Evolutionary conservation across 1,140 invertebrate species (phyloP), one percentile per base, ranked within the genome.

Genomic region (Aporrectodea caliginosa): DNA sequence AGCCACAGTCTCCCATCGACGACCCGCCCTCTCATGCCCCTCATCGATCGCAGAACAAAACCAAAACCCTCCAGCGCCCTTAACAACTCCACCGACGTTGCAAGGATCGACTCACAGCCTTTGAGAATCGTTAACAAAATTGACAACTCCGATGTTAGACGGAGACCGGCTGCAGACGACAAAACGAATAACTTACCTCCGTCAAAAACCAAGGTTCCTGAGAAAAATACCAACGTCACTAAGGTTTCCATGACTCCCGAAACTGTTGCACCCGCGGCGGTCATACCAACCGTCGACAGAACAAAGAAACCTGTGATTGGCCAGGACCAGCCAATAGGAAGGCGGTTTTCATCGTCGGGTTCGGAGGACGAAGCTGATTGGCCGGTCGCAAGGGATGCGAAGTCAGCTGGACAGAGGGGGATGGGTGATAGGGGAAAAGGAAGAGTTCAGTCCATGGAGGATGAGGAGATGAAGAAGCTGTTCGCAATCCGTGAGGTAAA

Each of bases 361-460:
- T 58, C 43, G 22, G 43, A 58, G 43, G 43, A 58, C 22, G 43
- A 58, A 58, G 43, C 6, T 22, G 43, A 58, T 58, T 84, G 84
- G 90, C 1, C 86, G 85, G 43, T 91, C 89, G 77, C 91, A 91
- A 90, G 74, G 86, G 88, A 76, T 90, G 29, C n/a, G n/a, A n/a
- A n/a, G n/a, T n/a, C n/a, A n/a, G n/a, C n/a, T 89, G 90, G 81
- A 86, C 88, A 78, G 90, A 0, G 85, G 92, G 77, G 88, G 90
- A 32, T 88, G 90, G 81, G 89, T 91, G 81, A 89, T 91, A 75
- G 88, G 90, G 27, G 85, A 92, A 31, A 88, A 91, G 0, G 90
- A 90, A 83, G 87, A 89, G 6, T 90, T 76, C 72, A 43, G 16
- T 6, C 69, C 14, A 30, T 43, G 81, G 89, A 91, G 81, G 89